These are phyloP conservation scores for Antechinus stuartii DNA, from an alignment of 2,113 vertebrate species.

Conservation along the genomic window DNA sequence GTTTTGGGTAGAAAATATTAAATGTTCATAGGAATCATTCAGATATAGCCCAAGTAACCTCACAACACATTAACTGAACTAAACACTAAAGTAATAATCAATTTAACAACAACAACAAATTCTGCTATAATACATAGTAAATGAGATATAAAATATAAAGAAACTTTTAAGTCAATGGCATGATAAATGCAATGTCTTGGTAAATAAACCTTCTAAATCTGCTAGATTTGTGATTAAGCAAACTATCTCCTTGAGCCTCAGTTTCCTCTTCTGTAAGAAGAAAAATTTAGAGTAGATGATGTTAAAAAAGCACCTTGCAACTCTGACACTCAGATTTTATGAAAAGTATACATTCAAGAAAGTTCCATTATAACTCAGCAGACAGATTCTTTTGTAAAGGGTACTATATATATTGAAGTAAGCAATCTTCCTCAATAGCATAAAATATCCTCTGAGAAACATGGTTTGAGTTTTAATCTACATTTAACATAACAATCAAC, in stretches of 20 bases:
- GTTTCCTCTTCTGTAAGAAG: conserved; percentile 16
- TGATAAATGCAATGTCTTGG: conserved; percentile 22
- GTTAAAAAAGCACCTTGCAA: neutral
- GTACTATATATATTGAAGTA: neutral
- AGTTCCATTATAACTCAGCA: neutral
- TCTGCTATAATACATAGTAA: neutral
- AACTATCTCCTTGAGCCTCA: conserved; percentile 19
- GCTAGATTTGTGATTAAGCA: conserved; percentile 34
- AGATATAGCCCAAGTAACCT: conserved; percentile 27
- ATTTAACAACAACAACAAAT: neutral
- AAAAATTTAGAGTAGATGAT: conserved; percentile 39
- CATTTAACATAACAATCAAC: neutral
- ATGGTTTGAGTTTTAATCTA: neutral
- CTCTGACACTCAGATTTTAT: neutral
- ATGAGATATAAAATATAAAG: conserved; percentile 32
- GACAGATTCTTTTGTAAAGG: neutral
- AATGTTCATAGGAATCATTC: conserved; percentile 1
- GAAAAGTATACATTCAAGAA: neutral
- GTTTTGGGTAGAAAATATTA: neutral
- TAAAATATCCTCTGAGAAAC: neutral
- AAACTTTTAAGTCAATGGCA: conserved; percentile 13
- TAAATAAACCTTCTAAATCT: neutral
- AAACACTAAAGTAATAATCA: conserved; percentile 46
- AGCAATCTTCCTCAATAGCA: neutral
- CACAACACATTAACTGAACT: conserved; percentile 36